These are phyloP conservation scores for Drosophila anomalata DNA, from an alignment of 2,888 invertebrate genomes.

Conservation along the genomic window DNA sequence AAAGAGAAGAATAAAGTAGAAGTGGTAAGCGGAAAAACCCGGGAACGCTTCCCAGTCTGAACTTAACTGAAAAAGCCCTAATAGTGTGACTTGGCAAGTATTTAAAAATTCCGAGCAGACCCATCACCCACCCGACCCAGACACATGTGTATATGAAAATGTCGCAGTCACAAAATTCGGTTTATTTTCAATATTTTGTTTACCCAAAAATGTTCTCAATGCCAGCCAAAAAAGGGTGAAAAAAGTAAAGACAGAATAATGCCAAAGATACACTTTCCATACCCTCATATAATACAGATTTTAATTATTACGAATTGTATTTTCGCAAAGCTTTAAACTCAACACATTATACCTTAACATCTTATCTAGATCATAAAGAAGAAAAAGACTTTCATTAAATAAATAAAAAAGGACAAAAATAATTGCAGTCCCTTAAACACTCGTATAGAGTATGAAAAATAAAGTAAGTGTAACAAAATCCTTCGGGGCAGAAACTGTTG, in stretches of 20 bases:
- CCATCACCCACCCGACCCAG: constrained; percentile 20
- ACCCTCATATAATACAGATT: not conserved
- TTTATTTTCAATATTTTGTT: constrained; percentile 76
- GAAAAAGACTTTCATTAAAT: no score
- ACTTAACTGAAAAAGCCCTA: constrained; percentile 52
- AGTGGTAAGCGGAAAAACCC: constrained; percentile 47
- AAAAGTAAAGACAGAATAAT: no score
- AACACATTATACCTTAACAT: not conserved
- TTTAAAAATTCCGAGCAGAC: constrained; percentile 64
- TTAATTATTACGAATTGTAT: not conserved
- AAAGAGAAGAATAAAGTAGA: constrained; percentile 42
- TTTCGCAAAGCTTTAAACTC: not conserved
- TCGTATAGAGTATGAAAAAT: constrained; percentile 9
- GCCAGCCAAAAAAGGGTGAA: constrained; percentile 19
- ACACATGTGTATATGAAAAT: constrained; percentile 50
- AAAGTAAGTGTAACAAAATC: constrained; percentile 44
- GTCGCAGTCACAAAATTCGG: constrained; percentile 38
- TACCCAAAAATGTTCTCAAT: constrained; percentile 56
- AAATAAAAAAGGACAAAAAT: not conserved
- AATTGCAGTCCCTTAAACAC: not conserved
- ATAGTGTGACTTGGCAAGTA: constrained; percentile 71
- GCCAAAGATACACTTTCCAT: not conserved
- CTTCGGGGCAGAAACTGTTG: constrained; percentile 31
- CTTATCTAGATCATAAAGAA: no score
- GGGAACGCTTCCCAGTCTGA: constrained; percentile 55